phyloP scores from a whole-genome alignment of 2,113 vertebrate species.

The Ceyx margarethae region DNA sequence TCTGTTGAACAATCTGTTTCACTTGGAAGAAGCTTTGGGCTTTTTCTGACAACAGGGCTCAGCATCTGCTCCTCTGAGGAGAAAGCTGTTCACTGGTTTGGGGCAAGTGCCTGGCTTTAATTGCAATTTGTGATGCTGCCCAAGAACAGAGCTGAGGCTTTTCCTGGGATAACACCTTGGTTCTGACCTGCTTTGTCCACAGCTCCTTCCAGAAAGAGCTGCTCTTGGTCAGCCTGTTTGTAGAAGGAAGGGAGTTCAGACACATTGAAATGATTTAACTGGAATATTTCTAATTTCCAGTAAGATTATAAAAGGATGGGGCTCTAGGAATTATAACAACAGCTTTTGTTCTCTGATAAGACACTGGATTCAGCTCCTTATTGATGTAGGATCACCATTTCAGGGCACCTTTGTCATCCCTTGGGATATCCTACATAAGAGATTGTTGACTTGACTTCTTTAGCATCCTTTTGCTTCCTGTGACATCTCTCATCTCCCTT shows the following conservation, averaged over 20 bases:
- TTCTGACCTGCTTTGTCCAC: not conserved
- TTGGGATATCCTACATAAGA: not conserved
- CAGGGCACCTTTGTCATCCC: not conserved
- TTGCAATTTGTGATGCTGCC: not conserved
- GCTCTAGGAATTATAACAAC: not conserved
- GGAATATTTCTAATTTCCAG: not conserved
- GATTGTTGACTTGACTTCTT: not conserved
- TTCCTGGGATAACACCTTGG: not conserved
- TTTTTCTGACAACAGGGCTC: not conserved
- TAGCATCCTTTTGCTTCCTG: not conserved
- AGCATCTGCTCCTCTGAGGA: not conserved
- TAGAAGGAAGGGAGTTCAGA: not conserved
- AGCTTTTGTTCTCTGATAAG: not conserved
- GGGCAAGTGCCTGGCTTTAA: not conserved
- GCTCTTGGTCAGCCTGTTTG: not conserved
- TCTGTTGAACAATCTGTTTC: slow-evolving; percentile 11
- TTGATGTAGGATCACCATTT: not conserved
- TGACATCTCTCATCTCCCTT: not conserved
- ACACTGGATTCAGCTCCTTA: not conserved
- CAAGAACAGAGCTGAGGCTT: not conserved
- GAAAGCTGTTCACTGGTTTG: not conserved
- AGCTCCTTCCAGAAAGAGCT: not conserved
- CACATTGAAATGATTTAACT: not conserved
- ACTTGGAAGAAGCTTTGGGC: not conserved
- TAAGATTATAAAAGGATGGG: not conserved